Evolutionary conservation across 2,888 invertebrate species (phyloP), one percentile per base, ranked within the genome.

Genomic region (Proisotoma minuta): DNA sequence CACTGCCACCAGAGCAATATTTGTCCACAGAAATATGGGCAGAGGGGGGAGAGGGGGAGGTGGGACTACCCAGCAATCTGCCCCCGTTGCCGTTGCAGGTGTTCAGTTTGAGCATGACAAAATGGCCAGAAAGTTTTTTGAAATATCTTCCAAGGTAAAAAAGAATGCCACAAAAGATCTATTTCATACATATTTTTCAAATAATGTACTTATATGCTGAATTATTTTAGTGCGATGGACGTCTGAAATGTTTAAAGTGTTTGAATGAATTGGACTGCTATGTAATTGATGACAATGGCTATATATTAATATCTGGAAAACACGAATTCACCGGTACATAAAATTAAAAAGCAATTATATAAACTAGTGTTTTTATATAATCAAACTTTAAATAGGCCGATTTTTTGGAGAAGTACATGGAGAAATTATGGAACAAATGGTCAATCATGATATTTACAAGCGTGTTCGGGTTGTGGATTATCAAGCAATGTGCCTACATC

Each of bases 351-450:
- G 15, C 34, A 15, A 10, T 34, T 34, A 34, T 10, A 43, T 43
- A n/a, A 43, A 43, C 20, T 43, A 4, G 43, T 4, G 18, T 18
- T 12, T 5, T 43, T 43, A 43, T 34, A n/a, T n/a, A 3, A 15
- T 43, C 43, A 18, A 43, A 43, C 15, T 49, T 50, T 8, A 10
- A 18, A 26, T 23, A 56, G 73, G 73, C 20, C 61, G 87, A 75
- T 96, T 96, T 79, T 94, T 95, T 76, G 96, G 95, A 0, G 91
- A 93, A 78, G 88, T 94, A 48, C 93, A 95, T 77, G 92, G 92
- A 18, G 92, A 92, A 4, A 91, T 94, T 66, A 92, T 94, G 91
- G 91, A 93, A 52, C 63, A 68, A 59, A 52, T 73, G 58, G 91
- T 93, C 0, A 89, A 92, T 76, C 91, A 91, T 76, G 84, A 88